Base-by-base conservation (phyloP, 2,113 vertebrate species). In the Cyprinodon brontotheroides region DNA sequence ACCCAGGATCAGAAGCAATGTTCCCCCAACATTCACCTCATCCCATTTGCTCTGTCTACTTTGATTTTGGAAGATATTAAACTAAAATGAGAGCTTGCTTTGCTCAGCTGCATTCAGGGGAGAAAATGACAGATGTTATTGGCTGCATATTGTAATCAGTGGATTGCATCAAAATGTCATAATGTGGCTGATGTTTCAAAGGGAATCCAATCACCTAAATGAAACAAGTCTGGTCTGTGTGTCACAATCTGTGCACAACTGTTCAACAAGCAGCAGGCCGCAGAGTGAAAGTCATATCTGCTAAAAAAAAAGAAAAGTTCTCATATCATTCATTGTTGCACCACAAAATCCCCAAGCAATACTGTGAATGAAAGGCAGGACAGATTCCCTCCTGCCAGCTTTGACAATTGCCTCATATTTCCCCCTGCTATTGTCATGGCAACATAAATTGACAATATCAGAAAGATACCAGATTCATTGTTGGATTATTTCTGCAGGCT, bases 11-110 rank as follows among this genome's bases (percentile, higher is more conserved):
- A 90, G 81, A 91, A 77, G 67, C 66, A 60, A 77, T 81, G 22
- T 83, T 87, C 68, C 63, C 81, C 59, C 53, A 60, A 53, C 79
- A 60, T 77, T 79, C 79, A 72, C 12, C 64, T 37, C 10, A 15
- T 45, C 70, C 61, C 22, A 68, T 74, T 73, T 43, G 78, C 45
- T 65, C 48, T 68, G 73, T 62, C 48, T 43, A 53, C 81, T 92
- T 86, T 90, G 77, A 90, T 90, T 92, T 80, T 61, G 81, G 29
- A 82, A 86, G 83, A 84, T 92, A 91, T 93, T 92, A 92, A 87
- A 91, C 75, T 80, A 75, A 74, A 74, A 87, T 68, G 60, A 77
- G 69, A 78, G 65, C 20, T 4, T 69, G 62, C 64, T 80, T 80
- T 79, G 50, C 41, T 48, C 3, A 68, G 53, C 41, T 12, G 7